Evolutionary conservation across 53 echinoderm and acorn worm species (phyloP).

Genomic region (Paracentrotus lividus): DNA sequence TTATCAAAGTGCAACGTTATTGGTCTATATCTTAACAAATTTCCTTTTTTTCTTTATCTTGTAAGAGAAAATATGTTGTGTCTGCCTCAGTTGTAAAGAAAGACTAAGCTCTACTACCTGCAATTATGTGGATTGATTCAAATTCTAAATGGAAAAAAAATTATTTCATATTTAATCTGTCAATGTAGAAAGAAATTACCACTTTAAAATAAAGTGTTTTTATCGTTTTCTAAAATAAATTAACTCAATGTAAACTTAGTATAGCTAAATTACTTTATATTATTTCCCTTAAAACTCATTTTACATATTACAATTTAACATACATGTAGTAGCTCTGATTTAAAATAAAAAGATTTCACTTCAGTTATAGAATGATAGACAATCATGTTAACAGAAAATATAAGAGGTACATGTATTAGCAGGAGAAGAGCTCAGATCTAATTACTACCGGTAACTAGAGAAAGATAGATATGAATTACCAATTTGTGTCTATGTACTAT

Average conservation of each 20-base stretch:
- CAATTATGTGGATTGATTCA: background rate
- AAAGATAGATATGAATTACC: background rate
- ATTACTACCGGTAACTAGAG: background rate
- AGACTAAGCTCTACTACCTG: background rate
- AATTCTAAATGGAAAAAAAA: background rate
- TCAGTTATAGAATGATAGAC: background rate
- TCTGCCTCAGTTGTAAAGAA: background rate
- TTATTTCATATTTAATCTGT: background rate
- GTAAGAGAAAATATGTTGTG: background rate
- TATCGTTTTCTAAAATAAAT: background rate
- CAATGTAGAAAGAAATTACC: conserved; percentile 3
- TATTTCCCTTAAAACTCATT: no score
- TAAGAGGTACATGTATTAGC: background rate
- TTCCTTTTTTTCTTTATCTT: conserved; percentile 31
- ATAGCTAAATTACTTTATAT: no score
- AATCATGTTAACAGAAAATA: background rate
- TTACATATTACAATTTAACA: no score
- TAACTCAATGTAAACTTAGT: background rate
- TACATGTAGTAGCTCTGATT: no score
- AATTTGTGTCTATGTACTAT: background rate
- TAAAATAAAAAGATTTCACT: no score
- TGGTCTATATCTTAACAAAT: conserved; percentile 3
- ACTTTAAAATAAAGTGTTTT: background rate
- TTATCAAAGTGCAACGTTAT: conserved; percentile 31
- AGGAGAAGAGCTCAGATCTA: background rate